These are phyloP conservation scores for Caenorhabditis imperialis DNA, from an alignment of 2,888 invertebrate genomes.

Conservation along the genomic window DNA sequence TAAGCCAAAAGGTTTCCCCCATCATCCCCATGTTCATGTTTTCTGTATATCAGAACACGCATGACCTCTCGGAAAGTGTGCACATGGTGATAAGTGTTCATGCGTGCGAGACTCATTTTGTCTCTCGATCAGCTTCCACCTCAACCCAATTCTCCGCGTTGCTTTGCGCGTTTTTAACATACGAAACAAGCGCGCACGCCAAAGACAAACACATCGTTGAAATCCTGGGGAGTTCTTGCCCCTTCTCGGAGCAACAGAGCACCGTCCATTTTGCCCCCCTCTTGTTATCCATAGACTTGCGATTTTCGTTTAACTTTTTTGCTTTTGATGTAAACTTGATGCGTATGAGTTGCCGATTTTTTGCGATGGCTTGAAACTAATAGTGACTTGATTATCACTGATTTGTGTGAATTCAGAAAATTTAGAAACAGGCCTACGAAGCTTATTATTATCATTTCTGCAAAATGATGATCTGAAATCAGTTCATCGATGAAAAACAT, in stretches of 20 bases:
- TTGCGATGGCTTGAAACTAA: too few species aligned
- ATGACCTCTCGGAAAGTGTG: conserved; percentile 23
- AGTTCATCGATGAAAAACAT: too few species aligned
- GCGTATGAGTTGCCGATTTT: too few species aligned
- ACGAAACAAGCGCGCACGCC: conserved; percentile 38
- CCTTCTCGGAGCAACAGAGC: not conserved
- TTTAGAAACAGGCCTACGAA: too few species aligned
- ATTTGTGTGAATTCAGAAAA: too few species aligned
- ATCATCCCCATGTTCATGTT: too few species aligned
- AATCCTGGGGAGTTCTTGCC: conserved; percentile 36
- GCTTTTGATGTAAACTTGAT: too few species aligned
- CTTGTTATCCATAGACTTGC: not conserved
- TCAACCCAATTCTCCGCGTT: not conserved
- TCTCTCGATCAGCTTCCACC: conserved; percentile 5
- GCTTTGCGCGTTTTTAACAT: conserved; percentile 41
- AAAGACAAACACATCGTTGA: conserved; percentile 49
- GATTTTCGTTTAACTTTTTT: conserved; percentile 1
- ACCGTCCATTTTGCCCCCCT: not conserved
- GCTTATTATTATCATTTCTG: too few species aligned
- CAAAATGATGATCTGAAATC: too few species aligned
- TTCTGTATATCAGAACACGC: conserved; percentile 6
- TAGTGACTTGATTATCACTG: too few species aligned
- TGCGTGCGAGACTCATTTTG: conserved; percentile 27
- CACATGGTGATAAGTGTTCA: conserved; percentile 55
- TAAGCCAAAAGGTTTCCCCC: too few species aligned